Conservation (phyloP, 2,888 invertebrate species). For the Pycnomerus fuliginosus region DNA sequence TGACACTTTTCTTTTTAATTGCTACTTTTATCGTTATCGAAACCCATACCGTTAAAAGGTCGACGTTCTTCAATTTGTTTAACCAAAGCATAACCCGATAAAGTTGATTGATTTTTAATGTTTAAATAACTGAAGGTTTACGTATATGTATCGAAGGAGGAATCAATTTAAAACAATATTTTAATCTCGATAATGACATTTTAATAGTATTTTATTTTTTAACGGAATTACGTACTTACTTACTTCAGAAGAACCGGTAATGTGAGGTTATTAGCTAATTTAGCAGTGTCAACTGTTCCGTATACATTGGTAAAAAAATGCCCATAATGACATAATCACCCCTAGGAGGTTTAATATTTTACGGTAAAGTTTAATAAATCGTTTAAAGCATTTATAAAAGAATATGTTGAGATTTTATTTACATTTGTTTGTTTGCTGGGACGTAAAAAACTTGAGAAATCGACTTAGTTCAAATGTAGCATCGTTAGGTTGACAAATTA, state of each 20-base stretch:
- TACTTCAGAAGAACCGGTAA: too few species aligned
- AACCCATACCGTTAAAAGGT: too few species aligned
- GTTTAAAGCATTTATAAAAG: conserved; percentile 29
- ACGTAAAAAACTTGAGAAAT: conserved; percentile 33
- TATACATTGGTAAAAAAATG: too few species aligned
- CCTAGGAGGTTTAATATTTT: too few species aligned
- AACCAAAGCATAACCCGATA: conserved; percentile 15
- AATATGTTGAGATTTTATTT: conserved; percentile 40
- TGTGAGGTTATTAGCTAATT: too few species aligned
- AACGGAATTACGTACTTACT: conserved; percentile 4
- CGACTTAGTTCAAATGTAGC: conserved; percentile 38
- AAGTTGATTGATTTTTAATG: conserved; percentile 25
- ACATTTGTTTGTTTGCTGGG: conserved; percentile 36
- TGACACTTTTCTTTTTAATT: too few species aligned
- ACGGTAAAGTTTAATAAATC: conserved; percentile 23
- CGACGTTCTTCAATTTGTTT: conserved; percentile 15
- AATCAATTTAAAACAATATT: conserved; percentile 13
- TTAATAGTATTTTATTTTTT: conserved; percentile 5
- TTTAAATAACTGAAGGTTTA: conserved; percentile 22
- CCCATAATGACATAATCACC: too few species aligned
- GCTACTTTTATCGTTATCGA: too few species aligned
- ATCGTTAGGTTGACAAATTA: conserved; percentile 41
- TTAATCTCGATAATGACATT: conserved; percentile 12
- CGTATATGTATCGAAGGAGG: conserved; percentile 9
- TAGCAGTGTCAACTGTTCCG: too few species aligned